Conservation (phyloP, 2,888 invertebrate genomes). For the Brachycybe producta region DNA sequence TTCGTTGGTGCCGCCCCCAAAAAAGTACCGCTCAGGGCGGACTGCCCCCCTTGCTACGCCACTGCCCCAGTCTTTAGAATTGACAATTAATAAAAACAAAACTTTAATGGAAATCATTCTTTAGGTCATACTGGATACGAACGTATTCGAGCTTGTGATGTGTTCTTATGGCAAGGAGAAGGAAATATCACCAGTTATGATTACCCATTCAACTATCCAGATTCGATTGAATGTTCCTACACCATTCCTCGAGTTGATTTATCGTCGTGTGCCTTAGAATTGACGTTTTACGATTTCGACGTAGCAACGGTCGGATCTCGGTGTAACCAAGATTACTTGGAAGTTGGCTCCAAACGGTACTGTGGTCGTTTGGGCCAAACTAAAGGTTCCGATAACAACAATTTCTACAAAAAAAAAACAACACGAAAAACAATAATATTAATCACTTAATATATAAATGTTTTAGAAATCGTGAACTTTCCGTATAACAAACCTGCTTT, state of each 20-base stretch:
- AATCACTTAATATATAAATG: neutral
- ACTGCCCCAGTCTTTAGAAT: too few relatives aligned
- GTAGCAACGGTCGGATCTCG: conserved; percentile 5
- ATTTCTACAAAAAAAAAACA: neutral
- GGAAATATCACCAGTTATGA: conserved; percentile 16
- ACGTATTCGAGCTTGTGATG: too few relatives aligned
- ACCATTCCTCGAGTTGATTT: conserved; percentile 14
- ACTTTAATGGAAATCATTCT: too few relatives aligned
- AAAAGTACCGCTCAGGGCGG: too few relatives aligned
- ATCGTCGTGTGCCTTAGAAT: conserved; percentile 14
- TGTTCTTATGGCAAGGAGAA: conserved; percentile 12
- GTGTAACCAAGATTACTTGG: conserved; percentile 12
- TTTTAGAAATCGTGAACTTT: conserved; percentile 20
- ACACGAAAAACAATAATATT: neutral
- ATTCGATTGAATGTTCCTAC: conserved; percentile 6
- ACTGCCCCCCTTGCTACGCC: too few relatives aligned
- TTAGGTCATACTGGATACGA: too few relatives aligned
- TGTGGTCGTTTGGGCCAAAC: conserved; percentile 9
- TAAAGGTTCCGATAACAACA: neutral
- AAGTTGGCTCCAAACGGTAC: conserved; percentile 4
- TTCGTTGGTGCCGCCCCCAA: too few relatives aligned
- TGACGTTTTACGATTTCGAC: conserved; percentile 16
- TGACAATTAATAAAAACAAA: too few relatives aligned
- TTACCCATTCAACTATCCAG: conserved; percentile 17
- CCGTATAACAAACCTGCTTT: conserved; percentile 19